Percentiles rank a stretch among this genome's conserved stretches.
These are phyloP conservation scores for Laterallus jamaicensis DNA, from an alignment of 2,113 vertebrate species.

Conservation along the genomic window DNA sequence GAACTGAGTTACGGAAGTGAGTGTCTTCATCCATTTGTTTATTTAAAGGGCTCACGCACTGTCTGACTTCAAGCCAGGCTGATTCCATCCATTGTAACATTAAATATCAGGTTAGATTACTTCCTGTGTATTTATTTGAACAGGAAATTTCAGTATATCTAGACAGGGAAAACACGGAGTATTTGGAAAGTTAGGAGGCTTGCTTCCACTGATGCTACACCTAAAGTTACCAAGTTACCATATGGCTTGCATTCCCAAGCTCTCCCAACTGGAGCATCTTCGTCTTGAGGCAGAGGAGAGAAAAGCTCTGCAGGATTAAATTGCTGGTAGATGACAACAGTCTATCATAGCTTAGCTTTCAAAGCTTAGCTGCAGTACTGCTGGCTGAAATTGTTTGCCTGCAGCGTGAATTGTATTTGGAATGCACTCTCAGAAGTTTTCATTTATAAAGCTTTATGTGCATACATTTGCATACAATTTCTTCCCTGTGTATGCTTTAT, in stretches of 20 bases:
- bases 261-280: neutral
- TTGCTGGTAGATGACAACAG: neutral
- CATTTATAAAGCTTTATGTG: neutral
- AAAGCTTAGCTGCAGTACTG: neutral
- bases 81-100: neutral
- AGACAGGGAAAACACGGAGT: neutral
- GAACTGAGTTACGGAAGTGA: conserved; percentile 91
- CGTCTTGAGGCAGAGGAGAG: neutral
- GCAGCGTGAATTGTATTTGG: neutral
- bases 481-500: neutral
- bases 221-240: neutral
- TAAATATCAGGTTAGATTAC: neutral
- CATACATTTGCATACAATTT: neutral
- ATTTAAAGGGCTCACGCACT: neutral
- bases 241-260: neutral
- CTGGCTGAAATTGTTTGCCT: neutral
- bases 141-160: neutral
- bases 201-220: neutral
- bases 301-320: neutral
- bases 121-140: neutral
- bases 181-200: neutral
- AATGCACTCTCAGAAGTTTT: neutral
- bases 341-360: neutral
- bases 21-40: conserved; percentile 29
- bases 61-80: neutral